Evolutionary conservation across 2,888 invertebrate genomes (phyloP).

Genomic region (Nematopogon swammerdamellus): DNA sequence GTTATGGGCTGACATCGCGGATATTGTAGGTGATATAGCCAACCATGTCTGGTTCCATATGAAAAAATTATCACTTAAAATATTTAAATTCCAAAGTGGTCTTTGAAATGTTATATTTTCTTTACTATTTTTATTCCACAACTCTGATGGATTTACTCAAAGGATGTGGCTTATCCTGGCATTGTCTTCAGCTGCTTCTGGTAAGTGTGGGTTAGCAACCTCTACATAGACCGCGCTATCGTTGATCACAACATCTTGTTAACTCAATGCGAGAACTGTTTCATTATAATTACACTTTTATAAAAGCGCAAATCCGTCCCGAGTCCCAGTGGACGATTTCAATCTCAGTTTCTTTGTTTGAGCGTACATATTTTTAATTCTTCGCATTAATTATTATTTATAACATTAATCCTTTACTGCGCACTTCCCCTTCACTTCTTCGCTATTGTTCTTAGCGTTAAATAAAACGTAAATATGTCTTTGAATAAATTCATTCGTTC

Average conservation of each 20-base stretch:
- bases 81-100: too few species aligned
- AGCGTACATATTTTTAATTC: not conserved
- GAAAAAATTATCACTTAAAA: too few species aligned
- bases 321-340: not conserved
- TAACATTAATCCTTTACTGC: not conserved
- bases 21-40: too few species aligned
- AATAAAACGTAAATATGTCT: not conserved
- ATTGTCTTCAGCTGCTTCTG: too few species aligned
- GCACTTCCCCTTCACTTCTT: not conserved
- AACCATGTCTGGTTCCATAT: too few species aligned
- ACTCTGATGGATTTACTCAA: too few species aligned
- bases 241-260: not conserved
- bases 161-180: too few species aligned
- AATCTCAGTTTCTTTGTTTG: not conserved
- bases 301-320: not conserved
- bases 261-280: not conserved
- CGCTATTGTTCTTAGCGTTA: not conserved
- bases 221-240: not conserved
- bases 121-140: too few species aligned
- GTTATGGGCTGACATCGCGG: too few species aligned
- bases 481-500: not conserved
- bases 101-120: too few species aligned
- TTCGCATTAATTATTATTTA: not conserved
- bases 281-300: not conserved
- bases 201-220: not conserved